Percentiles rank a stretch among this genome's conserved stretches.
These are phyloP conservation scores for Muricea muricata DNA, from an alignment of 92 coral and sea anemone genomes.

Conservation along the genomic window DNA sequence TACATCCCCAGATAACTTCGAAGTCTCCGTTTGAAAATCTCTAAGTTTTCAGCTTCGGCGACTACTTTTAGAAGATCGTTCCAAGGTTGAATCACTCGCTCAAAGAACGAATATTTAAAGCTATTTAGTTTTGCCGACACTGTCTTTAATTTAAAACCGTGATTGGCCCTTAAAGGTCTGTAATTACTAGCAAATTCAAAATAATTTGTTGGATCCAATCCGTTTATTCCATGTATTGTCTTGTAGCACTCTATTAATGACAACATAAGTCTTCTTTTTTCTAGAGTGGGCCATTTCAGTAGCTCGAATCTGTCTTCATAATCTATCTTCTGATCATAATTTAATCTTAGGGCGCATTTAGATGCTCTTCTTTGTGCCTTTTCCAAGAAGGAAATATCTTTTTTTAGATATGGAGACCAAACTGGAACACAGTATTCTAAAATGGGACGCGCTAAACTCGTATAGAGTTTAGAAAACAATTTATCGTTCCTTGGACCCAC, in stretches of 20 bases:
- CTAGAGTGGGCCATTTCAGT: constrained; percentile 19
- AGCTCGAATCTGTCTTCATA: constrained; percentile 15
- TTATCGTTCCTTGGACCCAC: constrained; percentile 44
- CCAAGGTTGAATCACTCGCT: constrained; percentile 44
- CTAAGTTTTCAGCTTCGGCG: constrained; percentile 51
- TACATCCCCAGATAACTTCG: background rate
- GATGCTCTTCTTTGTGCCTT: constrained; percentile 32
- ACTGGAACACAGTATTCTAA: constrained; percentile 67
- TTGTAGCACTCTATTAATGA: constrained; percentile 20
- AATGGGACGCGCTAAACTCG: constrained; percentile 61
- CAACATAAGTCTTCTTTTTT: constrained; percentile 28
- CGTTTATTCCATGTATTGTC: constrained; percentile 59
- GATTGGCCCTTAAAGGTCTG: constrained; percentile 53
- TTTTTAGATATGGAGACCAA: constrained; percentile 21
- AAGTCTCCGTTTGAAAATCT: background rate
- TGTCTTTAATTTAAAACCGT: background rate
- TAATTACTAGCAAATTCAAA: constrained; percentile 57
- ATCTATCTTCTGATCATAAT: background rate
- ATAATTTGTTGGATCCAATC: constrained; percentile 54
- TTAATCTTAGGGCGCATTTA: constrained; percentile 34
- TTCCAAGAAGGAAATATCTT: constrained; percentile 16
- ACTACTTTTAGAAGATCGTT: constrained; percentile 38
- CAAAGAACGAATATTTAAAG: background rate
- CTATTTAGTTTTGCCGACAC: background rate
- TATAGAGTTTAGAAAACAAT: constrained; percentile 52